Conservation (phyloP, 2,113 vertebrate genomes). For the Hystrix brachyura region DNA sequence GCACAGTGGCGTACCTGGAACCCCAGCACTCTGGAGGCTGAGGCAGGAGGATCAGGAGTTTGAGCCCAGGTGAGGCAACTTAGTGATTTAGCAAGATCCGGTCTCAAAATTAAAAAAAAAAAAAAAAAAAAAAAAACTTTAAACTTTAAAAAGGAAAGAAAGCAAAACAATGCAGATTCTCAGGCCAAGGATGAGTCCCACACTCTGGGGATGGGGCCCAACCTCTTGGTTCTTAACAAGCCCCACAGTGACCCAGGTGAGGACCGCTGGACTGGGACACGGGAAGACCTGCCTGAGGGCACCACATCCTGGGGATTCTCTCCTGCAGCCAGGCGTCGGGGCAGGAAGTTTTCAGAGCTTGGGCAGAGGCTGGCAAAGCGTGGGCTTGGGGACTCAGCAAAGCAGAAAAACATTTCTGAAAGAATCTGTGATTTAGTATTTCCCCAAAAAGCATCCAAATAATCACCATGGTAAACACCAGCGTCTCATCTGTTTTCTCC, state of each 20-base stretch:
- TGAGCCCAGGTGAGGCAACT: background rate
- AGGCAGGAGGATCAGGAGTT: background rate
- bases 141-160: background rate
- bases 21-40: background rate
- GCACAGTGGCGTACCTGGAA: background rate
- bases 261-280: rapidly evolving
- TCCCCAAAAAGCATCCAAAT: background rate
- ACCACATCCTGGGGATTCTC: background rate
- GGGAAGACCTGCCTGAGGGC: rapidly evolving
- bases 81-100: background rate
- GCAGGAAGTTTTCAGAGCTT: rapidly evolving
- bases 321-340: background rate
- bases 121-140: too few species aligned
- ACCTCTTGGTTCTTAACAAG: background rate
- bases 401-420: background rate
- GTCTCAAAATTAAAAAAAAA: background rate
- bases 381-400: background rate
- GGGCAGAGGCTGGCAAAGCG: background rate
- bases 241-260: background rate
- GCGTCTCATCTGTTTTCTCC: background rate
- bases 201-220: background rate
- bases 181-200: background rate
- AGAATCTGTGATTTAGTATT: background rate
- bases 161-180: background rate
- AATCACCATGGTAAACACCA: background rate